A percentile compares a stretch with the other conserved stretches of the same genome.
phyloP scores from a whole-genome alignment of 2,797 vertebrate species.

The Sebastes nivosus region DNA sequence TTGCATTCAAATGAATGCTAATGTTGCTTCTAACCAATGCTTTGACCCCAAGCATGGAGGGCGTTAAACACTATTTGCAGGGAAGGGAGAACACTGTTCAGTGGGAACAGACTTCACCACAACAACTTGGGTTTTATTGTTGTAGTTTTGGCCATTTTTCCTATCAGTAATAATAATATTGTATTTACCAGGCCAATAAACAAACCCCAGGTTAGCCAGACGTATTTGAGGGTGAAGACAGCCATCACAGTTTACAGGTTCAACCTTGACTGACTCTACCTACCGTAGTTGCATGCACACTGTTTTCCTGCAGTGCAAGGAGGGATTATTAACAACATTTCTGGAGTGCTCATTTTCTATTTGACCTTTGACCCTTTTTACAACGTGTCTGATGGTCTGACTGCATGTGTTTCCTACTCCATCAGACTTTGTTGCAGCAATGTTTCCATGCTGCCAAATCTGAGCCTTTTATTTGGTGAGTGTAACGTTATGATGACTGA shows the following conservation, averaged over 20 bases:
- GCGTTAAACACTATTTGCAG: not conserved
- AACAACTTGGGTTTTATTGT: not conserved
- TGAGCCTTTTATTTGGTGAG: not conserved
- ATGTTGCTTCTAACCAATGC: not conserved
- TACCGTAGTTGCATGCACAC: no score
- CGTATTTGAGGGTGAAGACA: not conserved
- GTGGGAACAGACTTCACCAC: not conserved
- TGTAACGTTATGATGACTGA: not conserved
- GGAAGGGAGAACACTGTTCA: not conserved
- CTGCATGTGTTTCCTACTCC: not conserved
- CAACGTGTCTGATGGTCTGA: not conserved
- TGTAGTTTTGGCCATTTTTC: not conserved
- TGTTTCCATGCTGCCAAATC: not conserved
- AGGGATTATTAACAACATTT: not conserved
- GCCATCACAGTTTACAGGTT: not conserved
- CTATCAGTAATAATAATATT: not conserved
- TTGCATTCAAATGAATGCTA: not conserved
- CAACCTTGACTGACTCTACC: not conserved
- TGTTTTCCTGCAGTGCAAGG: not conserved
- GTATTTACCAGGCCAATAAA: not conserved
- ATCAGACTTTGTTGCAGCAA: not conserved
- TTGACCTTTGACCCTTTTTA: not conserved
- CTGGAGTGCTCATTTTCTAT: not conserved
- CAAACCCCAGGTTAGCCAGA: not conserved
- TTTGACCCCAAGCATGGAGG: not conserved